Base-by-base conservation (phyloP, 2,113 vertebrate genomes). In the Anguilla japonica region DNA sequence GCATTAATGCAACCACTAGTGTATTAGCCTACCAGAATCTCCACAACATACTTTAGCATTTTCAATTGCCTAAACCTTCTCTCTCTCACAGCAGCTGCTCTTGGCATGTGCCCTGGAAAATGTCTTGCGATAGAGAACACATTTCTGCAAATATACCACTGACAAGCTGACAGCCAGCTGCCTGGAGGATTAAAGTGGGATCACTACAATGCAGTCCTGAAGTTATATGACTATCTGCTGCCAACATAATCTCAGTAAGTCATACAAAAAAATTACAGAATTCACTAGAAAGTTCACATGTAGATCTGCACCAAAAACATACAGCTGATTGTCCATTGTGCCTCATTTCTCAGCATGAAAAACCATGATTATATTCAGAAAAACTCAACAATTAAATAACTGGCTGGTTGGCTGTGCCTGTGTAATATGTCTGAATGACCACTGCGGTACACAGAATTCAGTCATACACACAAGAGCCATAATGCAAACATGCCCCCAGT, bases 221-320 rank as follows among this genome's bases (percentile, higher is more conserved):
- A 8, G 8, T 14, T 75, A 71, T 57, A 80, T 40, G 79, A 26
- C 40, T 43, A 63, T 86, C 22, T 63, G 57, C 57, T 41, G 3
- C 22, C 85, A n/a, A 16, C 8, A 56, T 83, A 87, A 83, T 87
- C 41, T 82, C 14, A 71, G 46, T 86, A 34, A 46, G 15, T n/a
- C 5, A 16, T 9, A 60, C 34, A 7, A 57, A 71, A 71, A 26
- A 85, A 85, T 20, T 11, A 16, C 43, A 60, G 14, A 60, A 60
- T 13, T 78, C 22, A n/a, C 22, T 11, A 34, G 34, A 34, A 34
- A 34, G 34, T 34, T 34, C 34, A 34, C 34, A 34, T 34, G 22
- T 29, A 78, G 2, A 78, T 13, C n/a, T 78, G 22, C n/a, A 29
- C 11, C 71, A n/a, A 78, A 78, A 78, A 78, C 40, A 79, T 41